Evolutionary conservation across 2,797 vertebrate species (phyloP), one percentile per base, ranked within the genome.

Genomic region (Pterois miles): DNA sequence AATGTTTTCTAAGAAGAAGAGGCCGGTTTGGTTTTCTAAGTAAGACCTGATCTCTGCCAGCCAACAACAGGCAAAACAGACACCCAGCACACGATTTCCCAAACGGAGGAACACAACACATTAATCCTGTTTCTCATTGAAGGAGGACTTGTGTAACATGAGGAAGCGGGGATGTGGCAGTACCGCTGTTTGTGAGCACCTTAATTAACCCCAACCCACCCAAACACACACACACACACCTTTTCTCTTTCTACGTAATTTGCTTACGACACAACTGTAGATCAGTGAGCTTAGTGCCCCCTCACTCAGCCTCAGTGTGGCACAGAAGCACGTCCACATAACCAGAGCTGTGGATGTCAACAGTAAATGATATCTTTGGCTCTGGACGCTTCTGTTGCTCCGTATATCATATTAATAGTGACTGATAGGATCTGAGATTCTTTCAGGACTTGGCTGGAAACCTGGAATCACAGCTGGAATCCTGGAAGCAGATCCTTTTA

Each of bases 181-280:
- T 84, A 81, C 76, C 5, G 59, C 68, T 81, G 62, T 83, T 82
- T 85, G 63, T 81, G 80, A 91, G 86, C 90, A 91, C 90, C 90
- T 92, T 91, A 89, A 87, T 70, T 73, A 74, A 83, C 59, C 74
- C 67, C 22, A 34, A 52, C 57, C 52, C 60, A 62, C 46, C 31
- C 63, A 75, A 34, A 80, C 75, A 71, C 79, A 86, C 68, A 71
- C 80, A 85, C 65, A 36, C 76, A 87, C 76, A 57, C 40, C 11
- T 60, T 72, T 78, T 9, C 36, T 64, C 67, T 84, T 57, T 85
- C 73, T 76, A 22, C 2, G 60, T 76, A 65, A 77, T 85, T 81
- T 68, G 74, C 73, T 80, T 81, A 84, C 76, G 89, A 93, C 89
- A 93, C 92, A 90, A 93, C 92, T 92, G 92, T 93, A 93, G 91